Percentiles rank a stretch among this genome's conserved stretches.
These are phyloP conservation scores for Plagiodera versicolora DNA, from an alignment of 2,888 invertebrate genomes.

Conservation along the genomic window DNA sequence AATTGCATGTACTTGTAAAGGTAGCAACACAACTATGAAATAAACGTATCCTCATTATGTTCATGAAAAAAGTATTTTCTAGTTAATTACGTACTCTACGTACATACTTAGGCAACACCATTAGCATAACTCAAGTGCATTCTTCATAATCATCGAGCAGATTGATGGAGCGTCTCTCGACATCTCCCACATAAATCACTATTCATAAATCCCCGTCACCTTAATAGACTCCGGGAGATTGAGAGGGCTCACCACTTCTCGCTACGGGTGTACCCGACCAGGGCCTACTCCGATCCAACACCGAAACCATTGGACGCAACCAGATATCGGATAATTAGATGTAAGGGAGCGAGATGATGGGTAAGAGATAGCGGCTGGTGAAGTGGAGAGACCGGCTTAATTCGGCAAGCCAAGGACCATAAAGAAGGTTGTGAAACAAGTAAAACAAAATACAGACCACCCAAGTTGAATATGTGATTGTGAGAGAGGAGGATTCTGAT, in stretches of 20 bases:
- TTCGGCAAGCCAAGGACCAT: slow-evolving; percentile 34
- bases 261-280: neutral
- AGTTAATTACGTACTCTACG: too few species aligned
- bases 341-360: slow-evolving; percentile 40
- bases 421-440: slow-evolving; percentile 43
- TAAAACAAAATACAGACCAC: slow-evolving; percentile 56
- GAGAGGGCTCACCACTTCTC: neutral
- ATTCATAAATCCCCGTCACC: neutral
- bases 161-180: neutral
- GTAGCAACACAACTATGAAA: too few species aligned
- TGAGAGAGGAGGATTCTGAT: slow-evolving; percentile 43
- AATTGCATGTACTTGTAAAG: too few species aligned
- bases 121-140: neutral
- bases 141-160: neutral
- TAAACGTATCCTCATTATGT: too few species aligned
- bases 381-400: slow-evolving; percentile 29
- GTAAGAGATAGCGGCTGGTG: slow-evolving; percentile 34
- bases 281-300: too few species aligned
- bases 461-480: slow-evolving; percentile 54
- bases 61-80: too few species aligned
- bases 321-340: slow-evolving; percentile 39
- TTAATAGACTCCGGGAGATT: neutral
- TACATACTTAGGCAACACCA: too few species aligned
- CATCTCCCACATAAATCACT: neutral
- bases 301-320: slow-evolving; percentile 29